Base-by-base conservation (phyloP, 2,888 invertebrate genomes). In the Xestoiulus laeticollis region DNA sequence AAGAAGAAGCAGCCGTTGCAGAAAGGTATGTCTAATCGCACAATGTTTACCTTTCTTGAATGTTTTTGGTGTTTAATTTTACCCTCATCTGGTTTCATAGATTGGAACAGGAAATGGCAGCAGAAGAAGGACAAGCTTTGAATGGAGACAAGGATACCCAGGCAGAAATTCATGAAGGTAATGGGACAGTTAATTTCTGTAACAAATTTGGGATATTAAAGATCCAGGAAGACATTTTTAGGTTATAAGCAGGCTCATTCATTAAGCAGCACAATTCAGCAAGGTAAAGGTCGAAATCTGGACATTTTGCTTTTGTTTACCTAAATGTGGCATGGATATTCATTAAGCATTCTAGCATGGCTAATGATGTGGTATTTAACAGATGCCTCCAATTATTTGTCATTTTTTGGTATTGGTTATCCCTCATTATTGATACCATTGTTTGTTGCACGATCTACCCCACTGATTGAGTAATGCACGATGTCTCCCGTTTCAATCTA, bases 161-260 rank as follows among this genome's bases (percentile, higher is more conserved):
- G 44, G 90, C 90, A n/a, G 91, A 91, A 89, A 89, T 90, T 33
- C 90, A 90, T 88, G 91, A 92, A 91, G 91, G 91, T 91, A 91
- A 90, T 88, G 22, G 5, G 6, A 6, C 59, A 59, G 4, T 22
- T 4, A 22, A 5, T 59, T 22, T 6, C 22, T 59, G 22, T 22
- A 22, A 78, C 30, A 30, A 30, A 68, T 68, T 30, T 78, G 2
- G 30, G 2, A 1, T 78, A 1, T 78, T 12, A 0, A 12, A 30
- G 78, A 14, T 14, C 14, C 12, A 14, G 16, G 10, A 30, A 2
- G 6, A 30, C 22, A 78, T 12, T 6, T 14, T 12, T 30, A 16
- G 6, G 30, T 26, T 16, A 26, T 26, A 0, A 78, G 4, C 78
- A 3, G 30, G 6, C 30, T 78, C 4, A 30, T 30, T 30, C 30